Evolutionary conservation across 2,888 invertebrate genomes (phyloP).

Genomic region (Lamellibrachia satsuma): DNA sequence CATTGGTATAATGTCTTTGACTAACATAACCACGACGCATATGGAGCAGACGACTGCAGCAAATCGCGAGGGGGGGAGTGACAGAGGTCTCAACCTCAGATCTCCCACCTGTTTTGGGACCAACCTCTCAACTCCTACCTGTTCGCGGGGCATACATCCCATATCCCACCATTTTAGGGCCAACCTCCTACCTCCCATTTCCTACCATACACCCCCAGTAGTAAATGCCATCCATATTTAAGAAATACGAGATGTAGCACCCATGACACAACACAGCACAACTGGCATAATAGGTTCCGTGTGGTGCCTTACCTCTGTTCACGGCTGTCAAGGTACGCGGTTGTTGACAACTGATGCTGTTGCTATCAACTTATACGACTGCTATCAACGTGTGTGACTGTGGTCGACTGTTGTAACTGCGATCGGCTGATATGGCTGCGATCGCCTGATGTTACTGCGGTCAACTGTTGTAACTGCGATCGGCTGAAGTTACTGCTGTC

Average conservation of each 20-base stretch:
- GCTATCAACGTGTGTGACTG: background rate
- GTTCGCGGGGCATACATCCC: too few relatives aligned
- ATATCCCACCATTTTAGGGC: background rate
- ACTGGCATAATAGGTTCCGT: background rate
- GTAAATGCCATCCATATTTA: background rate
- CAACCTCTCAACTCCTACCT: background rate
- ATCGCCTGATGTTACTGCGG: too few relatives aligned
- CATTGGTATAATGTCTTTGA: too few relatives aligned
- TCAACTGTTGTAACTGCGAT: too few relatives aligned
- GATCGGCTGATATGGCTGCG: too few relatives aligned
- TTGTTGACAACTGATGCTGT: background rate
- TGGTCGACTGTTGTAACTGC: background rate
- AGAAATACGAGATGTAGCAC: background rate
- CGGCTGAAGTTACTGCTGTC: background rate
- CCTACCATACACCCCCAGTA: background rate
- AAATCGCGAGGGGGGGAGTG: too few relatives aligned
- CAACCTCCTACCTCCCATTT: too few relatives aligned
- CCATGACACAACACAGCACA: background rate
- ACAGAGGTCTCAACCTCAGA: too few relatives aligned
- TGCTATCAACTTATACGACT: background rate
- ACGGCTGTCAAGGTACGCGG: background rate
- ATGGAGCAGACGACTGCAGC: too few relatives aligned
- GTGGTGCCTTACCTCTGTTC: background rate
- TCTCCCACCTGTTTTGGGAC: background rate
- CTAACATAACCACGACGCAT: too few relatives aligned